Conservation (phyloP, 2,113 vertebrate species). For the Cichladusa arquata region DNA sequence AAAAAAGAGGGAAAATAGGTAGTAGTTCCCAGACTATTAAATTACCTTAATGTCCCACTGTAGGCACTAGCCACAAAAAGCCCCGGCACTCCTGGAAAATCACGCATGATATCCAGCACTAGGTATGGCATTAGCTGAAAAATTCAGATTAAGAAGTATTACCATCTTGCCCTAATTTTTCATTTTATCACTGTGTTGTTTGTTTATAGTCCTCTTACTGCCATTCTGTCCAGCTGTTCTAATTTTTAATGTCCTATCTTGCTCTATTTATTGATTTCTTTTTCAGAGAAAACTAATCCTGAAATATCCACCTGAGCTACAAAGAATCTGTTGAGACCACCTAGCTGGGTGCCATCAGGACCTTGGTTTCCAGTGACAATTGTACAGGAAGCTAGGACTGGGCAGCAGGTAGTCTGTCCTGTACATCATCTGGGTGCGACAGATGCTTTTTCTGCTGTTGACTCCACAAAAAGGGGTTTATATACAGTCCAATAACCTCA, state of each 20-base stretch:
- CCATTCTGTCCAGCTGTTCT: not conserved
- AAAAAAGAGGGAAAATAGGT: not conserved
- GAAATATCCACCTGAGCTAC: not conserved
- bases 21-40: not conserved
- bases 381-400: not conserved
- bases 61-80: constrained; percentile 96
- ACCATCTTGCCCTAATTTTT: not conserved
- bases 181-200: not conserved
- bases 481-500: not conserved
- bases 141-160: constrained; percentile 22
- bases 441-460: not conserved
- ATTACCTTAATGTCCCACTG: constrained; percentile 95
- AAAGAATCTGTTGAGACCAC: not conserved
- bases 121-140: constrained; percentile 92
- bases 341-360: not conserved
- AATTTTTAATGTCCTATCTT: not conserved
- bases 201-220: not conserved
- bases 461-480: not conserved
- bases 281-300: not conserved
- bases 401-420: not conserved
- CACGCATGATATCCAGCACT: constrained; percentile 88
- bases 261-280: not conserved
- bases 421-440: not conserved
- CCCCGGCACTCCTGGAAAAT: constrained; percentile 89
- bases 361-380: not conserved